A percentile compares a stretch with the other conserved stretches of the same genome.
These are phyloP conservation scores for Porites rus DNA, from an alignment of 92 coral and sea anemone genomes.

Conservation along the genomic window DNA sequence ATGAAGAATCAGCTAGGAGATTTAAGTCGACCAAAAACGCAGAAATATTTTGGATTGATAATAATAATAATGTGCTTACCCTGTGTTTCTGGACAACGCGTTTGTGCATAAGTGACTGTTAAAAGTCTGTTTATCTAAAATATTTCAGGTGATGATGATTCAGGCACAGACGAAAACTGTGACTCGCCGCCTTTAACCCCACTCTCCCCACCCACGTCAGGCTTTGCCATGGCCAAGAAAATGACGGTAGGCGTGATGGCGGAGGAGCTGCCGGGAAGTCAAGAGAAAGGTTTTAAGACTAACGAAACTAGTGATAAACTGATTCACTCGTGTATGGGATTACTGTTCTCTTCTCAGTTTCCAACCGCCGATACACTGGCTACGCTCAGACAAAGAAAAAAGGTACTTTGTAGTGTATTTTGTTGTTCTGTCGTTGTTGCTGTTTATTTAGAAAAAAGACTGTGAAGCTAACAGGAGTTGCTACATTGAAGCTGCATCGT, in stretches of 20 bases:
- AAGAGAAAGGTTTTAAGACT: slow-evolving; percentile 20
- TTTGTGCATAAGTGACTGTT: too few species aligned
- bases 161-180: slow-evolving; percentile 95
- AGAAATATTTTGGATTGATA: too few species aligned
- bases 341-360: slow-evolving; percentile 77
- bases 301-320: slow-evolving; percentile 68
- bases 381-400: slow-evolving; percentile 87
- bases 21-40: too few species aligned
- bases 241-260: slow-evolving; percentile 89
- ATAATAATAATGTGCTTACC: too few species aligned
- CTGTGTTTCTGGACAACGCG: too few species aligned
- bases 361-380: slow-evolving; percentile 92
- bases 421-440: too few species aligned
- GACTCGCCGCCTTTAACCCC: slow-evolving; percentile 77
- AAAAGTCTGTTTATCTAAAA: too few species aligned
- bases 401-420: slow-evolving; percentile 59
- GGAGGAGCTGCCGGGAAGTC: slow-evolving; percentile 32
- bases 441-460: too few species aligned
- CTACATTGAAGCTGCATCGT: background rate
- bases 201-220: slow-evolving; percentile 97
- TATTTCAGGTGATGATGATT: slow-evolving; percentile 87
- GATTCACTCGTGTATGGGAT: slow-evolving; percentile 73
- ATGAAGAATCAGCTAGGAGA: too few species aligned
- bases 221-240: slow-evolving; percentile 87
- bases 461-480: too few species aligned